A percentile compares a stretch with the other conserved stretches of the same genome.
phyloP scores from a whole-genome alignment of 2,113 vertebrate genomes.

The Nesogale talazaci region DNA sequence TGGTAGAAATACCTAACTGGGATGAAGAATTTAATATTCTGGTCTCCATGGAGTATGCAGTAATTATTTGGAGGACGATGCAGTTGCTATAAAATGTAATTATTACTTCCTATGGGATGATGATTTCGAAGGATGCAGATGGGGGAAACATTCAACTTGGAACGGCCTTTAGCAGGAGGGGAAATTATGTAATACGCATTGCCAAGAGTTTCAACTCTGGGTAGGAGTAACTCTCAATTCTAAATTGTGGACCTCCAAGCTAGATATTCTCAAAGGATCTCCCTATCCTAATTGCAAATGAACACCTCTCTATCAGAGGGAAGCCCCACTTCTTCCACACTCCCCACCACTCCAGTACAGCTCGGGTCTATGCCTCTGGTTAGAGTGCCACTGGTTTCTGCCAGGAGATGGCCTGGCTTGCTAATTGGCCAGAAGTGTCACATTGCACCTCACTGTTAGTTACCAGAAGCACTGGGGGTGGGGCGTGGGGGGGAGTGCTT shows the following conservation, averaged over 20 bases:
- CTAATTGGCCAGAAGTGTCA: background rate
- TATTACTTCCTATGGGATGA: background rate
- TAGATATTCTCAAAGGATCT: conserved; percentile 45
- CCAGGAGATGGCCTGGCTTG: background rate
- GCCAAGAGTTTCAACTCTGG: conserved; percentile 7
- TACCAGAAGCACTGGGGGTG: background rate
- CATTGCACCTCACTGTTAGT: background rate
- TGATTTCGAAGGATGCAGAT: conserved; percentile 40
- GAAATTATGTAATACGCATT: background rate
- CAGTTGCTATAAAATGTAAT: conserved; percentile 10
- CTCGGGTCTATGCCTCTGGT: background rate
- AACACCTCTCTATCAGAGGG: background rate
- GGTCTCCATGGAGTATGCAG: background rate
- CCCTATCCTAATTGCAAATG: conserved; percentile 15
- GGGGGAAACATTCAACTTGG: background rate
- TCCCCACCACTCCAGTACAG: background rate
- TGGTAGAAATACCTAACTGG: background rate
- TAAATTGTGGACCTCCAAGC: conserved; percentile 12
- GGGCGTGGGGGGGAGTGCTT: background rate
- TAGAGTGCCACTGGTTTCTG: background rate
- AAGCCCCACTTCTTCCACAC: conserved; percentile 3
- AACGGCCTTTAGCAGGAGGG: background rate
- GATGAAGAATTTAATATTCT: background rate
- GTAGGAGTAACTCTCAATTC: background rate
- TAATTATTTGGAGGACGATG: conserved; percentile 27